Percentiles rank a stretch among this genome's conserved stretches.
These are phyloP conservation scores for Araneus ventricosus DNA, from an alignment of 1,140 invertebrate genomes.

Conservation along the genomic window DNA sequence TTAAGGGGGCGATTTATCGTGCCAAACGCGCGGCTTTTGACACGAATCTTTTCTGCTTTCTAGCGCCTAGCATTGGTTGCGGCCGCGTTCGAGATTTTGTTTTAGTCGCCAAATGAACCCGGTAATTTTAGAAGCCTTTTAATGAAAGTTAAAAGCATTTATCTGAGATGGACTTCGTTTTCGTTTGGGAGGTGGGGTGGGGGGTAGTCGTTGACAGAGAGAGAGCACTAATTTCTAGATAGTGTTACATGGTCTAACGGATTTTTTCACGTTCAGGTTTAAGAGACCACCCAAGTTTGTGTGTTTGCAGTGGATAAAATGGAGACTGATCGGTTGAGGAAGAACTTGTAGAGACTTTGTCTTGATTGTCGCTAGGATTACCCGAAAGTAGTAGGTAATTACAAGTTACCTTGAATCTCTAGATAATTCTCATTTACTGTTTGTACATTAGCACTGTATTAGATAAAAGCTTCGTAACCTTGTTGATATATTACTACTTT, in stretches of 20 bases:
- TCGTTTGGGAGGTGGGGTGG: neutral
- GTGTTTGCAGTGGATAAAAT: neutral
- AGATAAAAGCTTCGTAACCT: too few relatives aligned
- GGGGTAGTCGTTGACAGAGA: too few relatives aligned
- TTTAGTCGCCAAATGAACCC: neutral
- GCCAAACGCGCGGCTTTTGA: slow-evolving; percentile 34
- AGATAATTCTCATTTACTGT: too few relatives aligned
- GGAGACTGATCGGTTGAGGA: neutral
- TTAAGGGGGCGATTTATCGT: slow-evolving; percentile 49
- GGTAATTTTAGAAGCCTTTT: neutral
- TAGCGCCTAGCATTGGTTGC: neutral
- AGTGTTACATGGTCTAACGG: neutral
- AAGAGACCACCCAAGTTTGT: neutral
- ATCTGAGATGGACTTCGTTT: neutral
- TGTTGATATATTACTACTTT: too few relatives aligned
- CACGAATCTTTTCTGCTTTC: neutral
- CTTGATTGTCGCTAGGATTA: too few relatives aligned
- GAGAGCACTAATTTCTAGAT: neutral
- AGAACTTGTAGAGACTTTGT: too few relatives aligned
- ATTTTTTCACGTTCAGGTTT: neutral
- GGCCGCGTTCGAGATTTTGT: neutral
- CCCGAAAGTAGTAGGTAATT: too few relatives aligned
- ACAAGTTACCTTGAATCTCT: too few relatives aligned
- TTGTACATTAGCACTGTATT: too few relatives aligned
- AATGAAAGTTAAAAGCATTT: neutral